A percentile compares a stretch with the other conserved stretches of the same genome.
Evolutionary conservation across 2,797 vertebrate species (phyloP).

Genomic region (Chanos chanos): DNA sequence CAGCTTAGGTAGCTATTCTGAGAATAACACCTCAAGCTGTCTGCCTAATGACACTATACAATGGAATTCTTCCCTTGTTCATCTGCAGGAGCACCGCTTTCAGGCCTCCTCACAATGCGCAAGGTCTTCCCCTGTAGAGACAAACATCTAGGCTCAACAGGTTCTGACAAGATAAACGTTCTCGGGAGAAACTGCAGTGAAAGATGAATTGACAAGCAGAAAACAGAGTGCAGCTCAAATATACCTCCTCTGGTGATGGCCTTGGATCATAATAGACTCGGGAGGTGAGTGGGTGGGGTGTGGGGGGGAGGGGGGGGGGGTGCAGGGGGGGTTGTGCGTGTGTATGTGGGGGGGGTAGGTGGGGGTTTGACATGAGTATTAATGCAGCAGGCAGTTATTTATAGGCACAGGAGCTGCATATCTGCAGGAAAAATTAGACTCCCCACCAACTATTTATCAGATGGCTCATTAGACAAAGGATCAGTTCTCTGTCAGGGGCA

Average conservation of each 20-base stretch:
- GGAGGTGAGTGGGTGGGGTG: neutral
- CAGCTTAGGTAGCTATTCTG: conserved; percentile 10
- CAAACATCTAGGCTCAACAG: neutral
- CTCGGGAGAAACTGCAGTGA: neutral
- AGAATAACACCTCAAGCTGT: conserved; percentile 15
- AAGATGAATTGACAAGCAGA: conserved; percentile 2
- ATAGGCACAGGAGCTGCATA: conserved; percentile 21
- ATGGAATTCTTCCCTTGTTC: conserved; percentile 12
- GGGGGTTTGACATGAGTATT: conserved; percentile 20
- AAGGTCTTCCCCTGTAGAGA: neutral
- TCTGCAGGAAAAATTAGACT: conserved; percentile 26
- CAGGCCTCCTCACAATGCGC: conserved; percentile 13
- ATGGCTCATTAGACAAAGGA: conserved; percentile 38
- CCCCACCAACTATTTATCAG: conserved; percentile 30
- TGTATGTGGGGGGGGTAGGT: neutral
- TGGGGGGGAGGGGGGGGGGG: neutral
- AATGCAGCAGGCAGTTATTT: conserved; percentile 37
- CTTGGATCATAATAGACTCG: conserved; percentile 36
- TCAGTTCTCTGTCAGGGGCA: conserved; percentile 19
- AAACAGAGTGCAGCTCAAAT: conserved; percentile 16
- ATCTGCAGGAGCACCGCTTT: neutral
- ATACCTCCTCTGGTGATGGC: conserved; percentile 15
- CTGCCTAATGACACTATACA: conserved; percentile 31
- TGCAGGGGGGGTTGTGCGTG: neutral
- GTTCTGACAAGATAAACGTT: neutral